phyloP scores from a whole-genome alignment of 2,888 invertebrate species.

The Nasonovia ribisnigri region DNA sequence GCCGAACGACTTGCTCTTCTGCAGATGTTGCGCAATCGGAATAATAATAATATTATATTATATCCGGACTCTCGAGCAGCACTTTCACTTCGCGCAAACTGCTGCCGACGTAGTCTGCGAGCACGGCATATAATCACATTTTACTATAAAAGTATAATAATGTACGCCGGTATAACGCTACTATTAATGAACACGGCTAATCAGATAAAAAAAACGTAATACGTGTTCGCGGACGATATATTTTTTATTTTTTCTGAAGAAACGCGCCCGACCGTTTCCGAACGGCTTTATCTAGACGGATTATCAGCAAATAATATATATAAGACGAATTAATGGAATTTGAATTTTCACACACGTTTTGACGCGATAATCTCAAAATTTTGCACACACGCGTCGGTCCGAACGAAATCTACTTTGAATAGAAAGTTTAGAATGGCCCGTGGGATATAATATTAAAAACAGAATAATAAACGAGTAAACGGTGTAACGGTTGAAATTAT shows the following conservation, averaged over 20 bases:
- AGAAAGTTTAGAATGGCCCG: slow-evolving; percentile 50
- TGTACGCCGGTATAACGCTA: neutral
- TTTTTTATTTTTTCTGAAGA: slow-evolving; percentile 12
- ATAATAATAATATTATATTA: slow-evolving; percentile 50
- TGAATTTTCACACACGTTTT: slow-evolving; percentile 32
- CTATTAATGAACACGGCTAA: slow-evolving; percentile 31
- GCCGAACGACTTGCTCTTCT: slow-evolving; percentile 39
- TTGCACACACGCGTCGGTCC: neutral
- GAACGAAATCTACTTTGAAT: slow-evolving; percentile 47
- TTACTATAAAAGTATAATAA: neutral
- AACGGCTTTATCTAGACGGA: slow-evolving; percentile 34
- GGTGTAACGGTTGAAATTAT: slow-evolving; percentile 48
- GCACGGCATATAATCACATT: slow-evolving; percentile 39
- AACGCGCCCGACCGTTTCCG: slow-evolving; percentile 49
- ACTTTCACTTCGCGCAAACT: slow-evolving; percentile 60
- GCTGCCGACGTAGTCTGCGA: slow-evolving; percentile 18
- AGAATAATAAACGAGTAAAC: neutral
- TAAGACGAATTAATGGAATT: slow-evolving; percentile 37
- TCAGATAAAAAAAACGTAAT: slow-evolving; percentile 42
- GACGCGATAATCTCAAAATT: slow-evolving; percentile 54
- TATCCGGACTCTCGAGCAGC: slow-evolving; percentile 59
- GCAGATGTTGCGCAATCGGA: slow-evolving; percentile 52
- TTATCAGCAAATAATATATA: slow-evolving; percentile 27
- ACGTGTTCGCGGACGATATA: slow-evolving; percentile 22
- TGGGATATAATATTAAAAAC: slow-evolving; percentile 23